These are phyloP conservation scores for Drosophila erecta DNA, from an alignment of 1,140 invertebrate species.

Conservation along the genomic window DNA sequence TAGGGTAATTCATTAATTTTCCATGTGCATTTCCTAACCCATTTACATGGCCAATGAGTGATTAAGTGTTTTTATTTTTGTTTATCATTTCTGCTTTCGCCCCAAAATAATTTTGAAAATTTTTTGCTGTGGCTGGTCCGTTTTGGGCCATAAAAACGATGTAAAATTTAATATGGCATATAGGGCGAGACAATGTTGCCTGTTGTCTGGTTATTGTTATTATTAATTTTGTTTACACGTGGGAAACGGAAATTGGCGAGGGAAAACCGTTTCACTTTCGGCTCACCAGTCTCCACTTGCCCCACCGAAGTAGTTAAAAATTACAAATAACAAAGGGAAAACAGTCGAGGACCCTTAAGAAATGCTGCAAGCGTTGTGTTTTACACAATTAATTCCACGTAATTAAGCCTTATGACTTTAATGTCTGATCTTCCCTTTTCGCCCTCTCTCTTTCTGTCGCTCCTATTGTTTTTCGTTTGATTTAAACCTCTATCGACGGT, in stretches of 20 bases:
- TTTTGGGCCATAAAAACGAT: constrained; percentile 22
- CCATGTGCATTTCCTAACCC: constrained; percentile 22
- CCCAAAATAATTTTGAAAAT: constrained; percentile 3
- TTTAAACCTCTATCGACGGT: constrained; percentile 9
- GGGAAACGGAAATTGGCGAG: constrained; percentile 68
- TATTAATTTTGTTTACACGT: constrained; percentile 64
- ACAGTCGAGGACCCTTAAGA: constrained; percentile 1
- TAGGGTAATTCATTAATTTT: constrained; percentile 19
- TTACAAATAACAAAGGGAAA: constrained; percentile 24
- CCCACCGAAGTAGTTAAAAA: constrained; percentile 18
- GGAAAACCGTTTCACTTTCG: constrained; percentile 52
- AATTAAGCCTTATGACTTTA: constrained; percentile 50
- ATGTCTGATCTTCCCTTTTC: background rate
- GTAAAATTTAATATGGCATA: constrained; percentile 27
- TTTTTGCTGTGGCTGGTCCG: constrained; percentile 7
- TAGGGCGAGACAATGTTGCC: constrained; percentile 30
- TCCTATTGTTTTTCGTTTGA: background rate
- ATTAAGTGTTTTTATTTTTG: constrained; percentile 32
- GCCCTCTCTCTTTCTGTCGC: background rate
- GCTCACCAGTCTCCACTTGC: constrained; percentile 19
- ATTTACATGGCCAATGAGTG: constrained; percentile 25
- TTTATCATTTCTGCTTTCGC: constrained; percentile 8
- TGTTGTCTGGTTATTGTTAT: constrained; percentile 45
- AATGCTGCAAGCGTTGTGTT: background rate
- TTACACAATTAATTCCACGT: constrained; percentile 36